Evolutionary conservation across 2,113 vertebrate genomes (phyloP), one percentile per base, ranked within the genome.

Genomic region (Excalfactoria chinensis): DNA sequence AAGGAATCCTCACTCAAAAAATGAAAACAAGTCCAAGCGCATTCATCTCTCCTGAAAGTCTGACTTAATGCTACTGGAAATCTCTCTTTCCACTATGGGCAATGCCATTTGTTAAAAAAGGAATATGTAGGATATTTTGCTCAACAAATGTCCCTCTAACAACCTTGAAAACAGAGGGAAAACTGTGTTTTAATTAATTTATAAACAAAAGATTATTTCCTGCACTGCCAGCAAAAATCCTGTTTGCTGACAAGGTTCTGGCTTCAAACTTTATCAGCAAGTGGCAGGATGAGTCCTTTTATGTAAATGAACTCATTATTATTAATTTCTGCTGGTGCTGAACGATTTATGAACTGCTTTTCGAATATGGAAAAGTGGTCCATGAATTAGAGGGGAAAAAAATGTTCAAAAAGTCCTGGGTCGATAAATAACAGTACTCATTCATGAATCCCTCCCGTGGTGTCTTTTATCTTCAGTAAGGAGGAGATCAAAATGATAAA

Each of bases 291-390:
- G 95, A 97, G 97, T 95, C 97, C 88, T 97, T 97, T 96, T 97
- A 98, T 98, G 97, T 97, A 97, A 98, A 97, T 98, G 90, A 96
- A 95, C 93, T 97, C 96, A 96, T 98, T 97, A 98, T 97, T 98
- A 98, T 98, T 98, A 98, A 98, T 98, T 98, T 97, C 97, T 97
- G 93, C 96, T 80, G 64, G 96, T 79, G 59, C 93, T 95, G 97
- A 97, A 97, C 95, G 94, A 98, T 98, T 98, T 98, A 98, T 97
- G 97, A 97, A 96, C 95, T 96, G 96, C 95, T 96, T 97, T 97
- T 97, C 63, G 89, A 96, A 98, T 96, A 96, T 92, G 90, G 97
- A 94, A 96, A 97, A 96, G 96, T 95, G 96, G 95, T 96, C 97
- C 96, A 97, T 98, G 97, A 98, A 97, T 98, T 97, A 97, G 96